These are phyloP conservation scores for Lophotis ruficrista DNA, from an alignment of 2,113 vertebrate genomes.

Conservation along the genomic window DNA sequence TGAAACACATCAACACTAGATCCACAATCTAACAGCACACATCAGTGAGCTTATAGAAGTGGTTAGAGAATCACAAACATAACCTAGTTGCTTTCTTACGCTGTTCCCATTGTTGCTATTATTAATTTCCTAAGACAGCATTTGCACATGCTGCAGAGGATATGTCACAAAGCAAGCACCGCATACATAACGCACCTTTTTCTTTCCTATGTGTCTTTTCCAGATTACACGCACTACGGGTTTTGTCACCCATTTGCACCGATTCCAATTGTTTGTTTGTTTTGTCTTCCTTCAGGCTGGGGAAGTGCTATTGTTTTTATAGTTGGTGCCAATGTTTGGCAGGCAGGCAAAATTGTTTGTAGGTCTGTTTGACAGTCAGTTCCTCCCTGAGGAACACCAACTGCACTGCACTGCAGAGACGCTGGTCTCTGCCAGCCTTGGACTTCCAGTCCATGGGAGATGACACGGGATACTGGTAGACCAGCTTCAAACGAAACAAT, in stretches of 20 bases:
- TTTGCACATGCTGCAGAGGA: neutral
- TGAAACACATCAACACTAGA: neutral
- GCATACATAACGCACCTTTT: neutral
- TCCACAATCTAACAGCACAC: neutral
- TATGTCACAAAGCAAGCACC: neutral
- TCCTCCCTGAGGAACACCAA: slow-evolving; percentile 47
- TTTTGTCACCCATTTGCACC: neutral
- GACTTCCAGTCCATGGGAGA: neutral
- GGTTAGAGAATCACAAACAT: neutral
- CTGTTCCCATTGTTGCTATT: neutral
- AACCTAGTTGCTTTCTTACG: neutral
- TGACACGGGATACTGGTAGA: neutral
- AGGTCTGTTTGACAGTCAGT: neutral
- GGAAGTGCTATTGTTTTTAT: neutral
- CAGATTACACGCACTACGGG: neutral
- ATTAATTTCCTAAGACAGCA: neutral
- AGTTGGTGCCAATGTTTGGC: slow-evolving; percentile 30
- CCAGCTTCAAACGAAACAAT: neutral
- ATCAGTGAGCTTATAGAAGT: neutral
- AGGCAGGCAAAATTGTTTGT: slow-evolving; percentile 15
- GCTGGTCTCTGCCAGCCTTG: neutral
- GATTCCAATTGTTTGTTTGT: neutral
- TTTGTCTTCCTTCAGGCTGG: slow-evolving; percentile 16
- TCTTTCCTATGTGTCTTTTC: neutral
- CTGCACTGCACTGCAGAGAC: neutral